phyloP scores from a whole-genome alignment of 2,888 invertebrate species.

The Sarcophaga variegata region DNA sequence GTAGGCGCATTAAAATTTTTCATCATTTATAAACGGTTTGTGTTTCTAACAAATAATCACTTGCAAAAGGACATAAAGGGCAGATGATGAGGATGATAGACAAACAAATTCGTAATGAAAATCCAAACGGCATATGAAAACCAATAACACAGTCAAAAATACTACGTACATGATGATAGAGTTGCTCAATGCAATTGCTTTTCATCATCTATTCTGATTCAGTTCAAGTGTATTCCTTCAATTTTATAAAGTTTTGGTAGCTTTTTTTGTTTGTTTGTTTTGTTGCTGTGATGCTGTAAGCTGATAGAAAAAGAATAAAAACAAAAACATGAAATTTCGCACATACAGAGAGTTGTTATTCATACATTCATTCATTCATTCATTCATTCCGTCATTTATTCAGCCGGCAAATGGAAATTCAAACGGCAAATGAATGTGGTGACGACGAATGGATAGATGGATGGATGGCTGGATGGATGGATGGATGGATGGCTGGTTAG shows the following conservation, averaged over 20 bases:
- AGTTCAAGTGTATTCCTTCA: background rate
- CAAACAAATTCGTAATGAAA: too few species aligned
- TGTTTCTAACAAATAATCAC: background rate
- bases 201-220: background rate
- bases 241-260: background rate
- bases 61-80: background rate
- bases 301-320: background rate
- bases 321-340: background rate
- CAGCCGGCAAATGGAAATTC: constrained; percentile 51
- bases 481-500: too few species aligned
- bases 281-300: background rate
- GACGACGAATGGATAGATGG: background rate
- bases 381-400: background rate
- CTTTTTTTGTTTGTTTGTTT: background rate
- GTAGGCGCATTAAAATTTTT: background rate
- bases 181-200: background rate
- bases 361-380: background rate
- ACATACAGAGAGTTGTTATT: background rate
- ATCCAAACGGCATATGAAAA: background rate
- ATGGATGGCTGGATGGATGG: background rate
- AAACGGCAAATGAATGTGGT: constrained; percentile 57
- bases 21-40: background rate
- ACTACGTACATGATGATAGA: too few species aligned
- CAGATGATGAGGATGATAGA: background rate
- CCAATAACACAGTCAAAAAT: background rate